A percentile compares a stretch with the other conserved stretches of the same genome.
Evolutionary conservation across 1,140 invertebrate species (phyloP).

Genomic region (Anastrepha ludens): DNA sequence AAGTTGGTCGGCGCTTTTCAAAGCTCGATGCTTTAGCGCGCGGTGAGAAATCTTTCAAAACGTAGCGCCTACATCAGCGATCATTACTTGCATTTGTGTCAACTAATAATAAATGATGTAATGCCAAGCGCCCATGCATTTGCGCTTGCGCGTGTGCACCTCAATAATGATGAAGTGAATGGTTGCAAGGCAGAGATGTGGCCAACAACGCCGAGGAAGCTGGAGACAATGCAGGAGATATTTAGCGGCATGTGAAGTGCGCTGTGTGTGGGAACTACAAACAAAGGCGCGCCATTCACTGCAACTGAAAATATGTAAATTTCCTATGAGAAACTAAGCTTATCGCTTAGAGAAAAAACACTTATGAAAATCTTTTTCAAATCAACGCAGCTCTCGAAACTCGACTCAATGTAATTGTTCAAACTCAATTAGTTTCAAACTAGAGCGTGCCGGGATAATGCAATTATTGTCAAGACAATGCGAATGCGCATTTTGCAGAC

Average conservation of each 20-base stretch:
- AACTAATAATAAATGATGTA: not conserved
- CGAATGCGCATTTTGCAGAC: constrained; percentile 15
- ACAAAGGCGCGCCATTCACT: not conserved
- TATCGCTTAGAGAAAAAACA: not conserved
- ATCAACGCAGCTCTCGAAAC: not conserved
- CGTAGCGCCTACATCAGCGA: not conserved
- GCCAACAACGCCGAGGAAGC: not conserved
- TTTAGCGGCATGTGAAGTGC: not conserved
- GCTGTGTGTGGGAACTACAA: not conserved
- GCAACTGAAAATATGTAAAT: not conserved
- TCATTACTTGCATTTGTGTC: constrained; percentile 40
- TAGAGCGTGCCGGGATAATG: not conserved
- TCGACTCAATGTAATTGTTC: not conserved
- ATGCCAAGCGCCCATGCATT: not conserved
- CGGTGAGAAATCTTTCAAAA: too few species aligned
- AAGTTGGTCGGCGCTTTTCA: too few species aligned
- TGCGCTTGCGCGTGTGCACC: not conserved
- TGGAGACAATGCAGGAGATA: not conserved
- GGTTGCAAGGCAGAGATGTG: too few species aligned
- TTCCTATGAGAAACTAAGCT: not conserved
- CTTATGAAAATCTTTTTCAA: not conserved
- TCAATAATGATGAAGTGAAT: too few species aligned
- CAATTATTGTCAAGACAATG: constrained; percentile 7
- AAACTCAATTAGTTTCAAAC: constrained; percentile 22
- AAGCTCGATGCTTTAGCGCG: too few species aligned